Evolutionary conservation across 2,888 invertebrate species (phyloP), one percentile per base, ranked within the genome.

Genomic region (Lottia gigantea): DNA sequence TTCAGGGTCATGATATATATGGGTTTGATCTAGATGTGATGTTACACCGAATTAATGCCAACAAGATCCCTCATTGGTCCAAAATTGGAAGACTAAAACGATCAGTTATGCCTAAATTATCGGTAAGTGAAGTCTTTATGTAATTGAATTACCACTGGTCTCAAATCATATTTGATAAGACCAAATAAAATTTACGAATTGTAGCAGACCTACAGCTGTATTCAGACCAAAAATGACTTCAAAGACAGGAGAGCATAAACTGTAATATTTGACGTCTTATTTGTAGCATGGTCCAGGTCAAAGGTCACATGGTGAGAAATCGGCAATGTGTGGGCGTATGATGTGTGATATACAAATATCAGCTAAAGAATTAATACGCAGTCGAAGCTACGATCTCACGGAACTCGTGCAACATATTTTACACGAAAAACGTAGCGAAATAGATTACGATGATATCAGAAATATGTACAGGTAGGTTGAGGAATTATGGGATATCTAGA

Each of bases 291-390:
- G 80, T 55, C 78, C 78, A 55, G 82, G 84, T 2, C 71, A 76
- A 23, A 80, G 81, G 0, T 74, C 77, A 0, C 79, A 79, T 68
- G 70, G 79, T 7, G 86, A 85, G 66, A 84, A 84, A 69, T 79
- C 81, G 3, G 85, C 85, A 11, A 88, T 91, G 64, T 91, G 91
- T 79, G 98, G 98, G 0, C 92, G 98, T 66, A 91, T 98, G 73
- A 92, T 98, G 0, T 96, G 96, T 86, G 98, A 98, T 88, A 92
- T 97, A 0, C 95, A 94, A 89, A 91, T 95, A 45, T 95, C 97
- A 0, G 96, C 98, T 0, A 95, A 95, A 91, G 99, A 99, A 90
- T 91, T 98, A 63, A 94, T 99, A 26, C 92, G 94, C 81, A 93
- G 95, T 12, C 92, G 96, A 81, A 96, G 95, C 82, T 99, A 95